phyloP scores from a whole-genome alignment of 1,140 invertebrate genomes.

The Pogonomyrmex californicus region DNA sequence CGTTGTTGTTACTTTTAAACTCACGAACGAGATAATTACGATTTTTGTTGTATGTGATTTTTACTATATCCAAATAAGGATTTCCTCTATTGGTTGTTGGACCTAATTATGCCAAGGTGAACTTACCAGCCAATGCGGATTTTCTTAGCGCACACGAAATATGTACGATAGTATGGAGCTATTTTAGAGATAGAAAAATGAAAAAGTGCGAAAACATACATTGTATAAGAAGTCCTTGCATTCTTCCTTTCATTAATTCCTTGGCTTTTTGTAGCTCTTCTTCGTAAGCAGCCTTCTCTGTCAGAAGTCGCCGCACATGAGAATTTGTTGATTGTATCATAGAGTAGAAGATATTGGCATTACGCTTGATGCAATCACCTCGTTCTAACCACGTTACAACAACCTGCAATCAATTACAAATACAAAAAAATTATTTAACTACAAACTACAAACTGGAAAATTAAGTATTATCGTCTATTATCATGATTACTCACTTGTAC shows the following conservation, averaged over 20 bases:
- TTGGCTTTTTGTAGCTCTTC: constrained; percentile 94
- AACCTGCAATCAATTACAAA: constrained; percentile 87
- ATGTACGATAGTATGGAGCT: constrained; percentile 74
- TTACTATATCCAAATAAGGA: constrained; percentile 65
- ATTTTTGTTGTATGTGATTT: constrained; percentile 47
- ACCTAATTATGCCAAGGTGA: constrained; percentile 65
- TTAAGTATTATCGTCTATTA: constrained; percentile 35
- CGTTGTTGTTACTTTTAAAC: constrained; percentile 18
- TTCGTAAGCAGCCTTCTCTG: constrained; percentile 94
- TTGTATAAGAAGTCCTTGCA: constrained; percentile 93
- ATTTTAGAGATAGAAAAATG: constrained; percentile 54
- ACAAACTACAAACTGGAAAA: background rate
- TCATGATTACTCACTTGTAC: constrained; percentile 88
- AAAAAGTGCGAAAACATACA: constrained; percentile 90
- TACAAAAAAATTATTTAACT: background rate
- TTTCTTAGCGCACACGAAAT: constrained; percentile 78
- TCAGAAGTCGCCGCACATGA: constrained; percentile 94
- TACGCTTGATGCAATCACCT: constrained; percentile 96
- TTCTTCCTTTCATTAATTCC: constrained; percentile 92
- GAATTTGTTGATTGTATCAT: constrained; percentile 98
- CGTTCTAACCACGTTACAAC: constrained; percentile 96
- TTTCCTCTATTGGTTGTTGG: constrained; percentile 48
- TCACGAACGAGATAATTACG: constrained; percentile 49
- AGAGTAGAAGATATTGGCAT: constrained; percentile 96
- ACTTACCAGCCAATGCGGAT: constrained; percentile 85